phyloP scores from a whole-genome alignment of 2,888 invertebrate genomes.

The Eupithecia exiguata region DNA sequence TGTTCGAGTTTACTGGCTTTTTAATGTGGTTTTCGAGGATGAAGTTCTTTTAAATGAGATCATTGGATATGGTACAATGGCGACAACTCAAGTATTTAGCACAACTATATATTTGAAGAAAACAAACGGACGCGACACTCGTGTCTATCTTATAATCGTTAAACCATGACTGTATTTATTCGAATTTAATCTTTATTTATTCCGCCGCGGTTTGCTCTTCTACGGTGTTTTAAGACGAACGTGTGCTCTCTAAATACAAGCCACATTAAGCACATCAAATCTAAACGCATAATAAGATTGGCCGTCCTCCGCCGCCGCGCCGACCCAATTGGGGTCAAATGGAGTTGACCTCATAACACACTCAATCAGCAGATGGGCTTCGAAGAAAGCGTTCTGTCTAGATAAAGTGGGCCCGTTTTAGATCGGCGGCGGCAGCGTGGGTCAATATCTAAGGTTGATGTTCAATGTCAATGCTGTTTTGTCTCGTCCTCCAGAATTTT shows the following conservation, averaged over 20 bases:
- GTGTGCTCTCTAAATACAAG: background rate
- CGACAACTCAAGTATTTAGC: background rate
- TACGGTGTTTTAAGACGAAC: background rate
- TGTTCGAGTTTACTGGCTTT: conserved; percentile 21
- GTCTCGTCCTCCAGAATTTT: background rate
- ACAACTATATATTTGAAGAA: background rate
- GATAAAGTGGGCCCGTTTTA: conserved; percentile 15
- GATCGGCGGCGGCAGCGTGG: conserved; percentile 1
- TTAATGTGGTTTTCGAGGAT: conserved; percentile 18
- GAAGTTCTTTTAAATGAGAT: conserved; percentile 18
- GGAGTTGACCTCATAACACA: conserved; percentile 34
- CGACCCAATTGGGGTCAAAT: conserved; percentile 39
- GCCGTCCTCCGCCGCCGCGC: conserved; percentile 13
- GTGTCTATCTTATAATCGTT: background rate
- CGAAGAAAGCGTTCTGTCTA: conserved; percentile 22
- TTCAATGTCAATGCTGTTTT: conserved; percentile 8
- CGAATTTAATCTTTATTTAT: background rate
- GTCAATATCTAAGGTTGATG: background rate
- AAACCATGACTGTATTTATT: background rate
- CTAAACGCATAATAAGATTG: conserved; percentile 23
- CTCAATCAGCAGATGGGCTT: conserved; percentile 27
- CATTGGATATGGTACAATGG: conserved; percentile 11
- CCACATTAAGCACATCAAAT: conserved; percentile 5
- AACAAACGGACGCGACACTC: background rate
- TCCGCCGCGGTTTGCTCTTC: background rate